phyloP scores from a whole-genome alignment of 2,888 invertebrate genomes.

The Euproctis similis region DNA sequence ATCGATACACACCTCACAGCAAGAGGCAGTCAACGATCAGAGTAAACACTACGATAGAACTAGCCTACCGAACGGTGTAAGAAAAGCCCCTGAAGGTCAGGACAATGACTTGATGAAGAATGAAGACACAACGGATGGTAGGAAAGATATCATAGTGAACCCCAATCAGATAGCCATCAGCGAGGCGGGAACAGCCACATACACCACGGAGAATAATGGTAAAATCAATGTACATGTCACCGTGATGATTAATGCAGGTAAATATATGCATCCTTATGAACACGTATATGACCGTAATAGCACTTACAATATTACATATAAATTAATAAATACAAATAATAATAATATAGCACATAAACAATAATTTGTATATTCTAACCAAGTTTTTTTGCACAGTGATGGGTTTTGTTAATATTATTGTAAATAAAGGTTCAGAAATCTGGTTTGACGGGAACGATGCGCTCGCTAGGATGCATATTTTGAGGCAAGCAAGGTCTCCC shows the following conservation, averaged over 20 bases:
- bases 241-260: slow-evolving; percentile 86
- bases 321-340: too few species aligned
- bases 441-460: slow-evolving; percentile 41
- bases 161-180: slow-evolving; percentile 67
- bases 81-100: slow-evolving; percentile 87
- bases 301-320: slow-evolving; percentile 36
- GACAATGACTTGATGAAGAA: slow-evolving; percentile 82
- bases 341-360: slow-evolving; percentile 44
- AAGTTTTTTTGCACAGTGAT: slow-evolving; percentile 70
- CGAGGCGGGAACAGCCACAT: slow-evolving; percentile 71
- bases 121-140: slow-evolving; percentile 77
- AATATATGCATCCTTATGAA: slow-evolving; percentile 74
- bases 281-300: slow-evolving; percentile 38
- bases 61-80: slow-evolving; percentile 66
- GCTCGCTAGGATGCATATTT: slow-evolving; percentile 72
- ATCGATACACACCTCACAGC: slow-evolving; percentile 25
- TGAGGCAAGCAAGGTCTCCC: slow-evolving; percentile 66
- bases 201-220: slow-evolving; percentile 86
- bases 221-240: slow-evolving; percentile 93
- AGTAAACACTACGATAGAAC: slow-evolving; percentile 46
- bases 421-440: slow-evolving; percentile 42
- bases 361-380: slow-evolving; percentile 45
- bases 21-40: slow-evolving; percentile 36
- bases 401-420: slow-evolving; percentile 49
- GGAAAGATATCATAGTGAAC: slow-evolving; percentile 66